Base-by-base conservation (phyloP, 2,113 vertebrate species). In the Puffinus mauretanicus region DNA sequence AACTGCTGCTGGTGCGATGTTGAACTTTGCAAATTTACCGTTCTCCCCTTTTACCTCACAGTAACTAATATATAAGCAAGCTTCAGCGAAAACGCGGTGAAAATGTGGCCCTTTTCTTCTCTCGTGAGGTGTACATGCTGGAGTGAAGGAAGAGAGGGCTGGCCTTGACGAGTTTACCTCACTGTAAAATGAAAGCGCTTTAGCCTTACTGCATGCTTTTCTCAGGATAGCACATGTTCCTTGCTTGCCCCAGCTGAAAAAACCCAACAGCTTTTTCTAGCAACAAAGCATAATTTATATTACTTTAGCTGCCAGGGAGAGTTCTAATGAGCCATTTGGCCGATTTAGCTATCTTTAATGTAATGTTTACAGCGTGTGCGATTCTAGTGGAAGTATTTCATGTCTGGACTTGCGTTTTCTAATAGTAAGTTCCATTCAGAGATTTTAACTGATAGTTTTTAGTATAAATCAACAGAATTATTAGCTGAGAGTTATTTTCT, bases 51-150 rank as follows among this genome's bases (percentile, higher is more conserved):
- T 61, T 40, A 3, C 36, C 32, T 36, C 7, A 1, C 19, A 1
- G 16, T 30, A 30, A 16, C 30, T 32, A 7, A 11, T 10, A 3
- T 1, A 13, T 18, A 4, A 44, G 69, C 0, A 3, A 55, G 13
- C 15, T 42, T 12, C 38, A 9, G 29, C 1, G 6, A 44, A 36
- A 57, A 27, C 5, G 0, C 4, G 2, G 46, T 1, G 2, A 11
- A 26, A 62, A 40, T 1, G 11, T 34, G 64, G 10, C 4, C 8
- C 52, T 86, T 60, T 60, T 26, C 25, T 88, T 42, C 26, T n/a
- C 2, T 19, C 0, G 0, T 13, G 36, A 19, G 30, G 13, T 38
- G 46, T 67, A 17, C 7, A 0, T 17, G 44, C 64, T 3, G 2
- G 64, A 55, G 32, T 6, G 51, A 88, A 69, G 70, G 61, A 75